A percentile compares a stretch with the other conserved stretches of the same genome.
phyloP scores from a whole-genome alignment of 2,888 invertebrate species.

The Clostera curtula region DNA sequence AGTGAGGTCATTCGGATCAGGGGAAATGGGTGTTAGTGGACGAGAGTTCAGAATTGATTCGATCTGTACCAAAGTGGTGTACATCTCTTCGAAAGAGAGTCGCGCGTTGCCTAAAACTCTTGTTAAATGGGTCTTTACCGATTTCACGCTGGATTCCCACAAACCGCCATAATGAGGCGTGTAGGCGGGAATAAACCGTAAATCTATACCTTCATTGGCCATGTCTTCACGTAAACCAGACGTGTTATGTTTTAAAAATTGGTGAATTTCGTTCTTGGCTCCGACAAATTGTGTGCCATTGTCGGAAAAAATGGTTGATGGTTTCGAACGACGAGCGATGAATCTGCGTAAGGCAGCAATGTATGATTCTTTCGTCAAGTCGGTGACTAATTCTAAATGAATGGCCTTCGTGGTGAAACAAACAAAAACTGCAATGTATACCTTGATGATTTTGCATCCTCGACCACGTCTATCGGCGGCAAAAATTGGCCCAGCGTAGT shows the following conservation, averaged over 20 bases:
- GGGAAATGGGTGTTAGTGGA: background rate
- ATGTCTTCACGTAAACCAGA: background rate
- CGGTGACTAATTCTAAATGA: background rate
- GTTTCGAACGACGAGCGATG: background rate
- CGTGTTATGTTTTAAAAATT: background rate
- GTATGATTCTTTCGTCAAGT: background rate
- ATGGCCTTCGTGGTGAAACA: background rate
- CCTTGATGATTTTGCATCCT: background rate
- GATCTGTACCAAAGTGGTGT: background rate
- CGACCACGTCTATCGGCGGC: background rate
- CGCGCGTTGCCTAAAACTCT: background rate
- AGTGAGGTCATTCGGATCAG: background rate
- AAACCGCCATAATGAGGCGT: too few relatives aligned
- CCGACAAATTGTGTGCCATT: background rate
- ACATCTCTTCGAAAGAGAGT: background rate
- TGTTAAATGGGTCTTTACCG: too few relatives aligned
- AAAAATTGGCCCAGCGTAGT: background rate
- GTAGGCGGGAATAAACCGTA: too few relatives aligned
- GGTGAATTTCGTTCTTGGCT: background rate
- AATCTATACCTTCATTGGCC: background rate
- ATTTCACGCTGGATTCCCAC: too few relatives aligned
- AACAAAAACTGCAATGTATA: background rate
- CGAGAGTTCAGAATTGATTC: background rate
- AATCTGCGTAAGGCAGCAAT: background rate
- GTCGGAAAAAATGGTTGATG: background rate